phyloP scores from a whole-genome alignment of 2,888 invertebrate genomes.

The Panorpa germanica region DNA sequence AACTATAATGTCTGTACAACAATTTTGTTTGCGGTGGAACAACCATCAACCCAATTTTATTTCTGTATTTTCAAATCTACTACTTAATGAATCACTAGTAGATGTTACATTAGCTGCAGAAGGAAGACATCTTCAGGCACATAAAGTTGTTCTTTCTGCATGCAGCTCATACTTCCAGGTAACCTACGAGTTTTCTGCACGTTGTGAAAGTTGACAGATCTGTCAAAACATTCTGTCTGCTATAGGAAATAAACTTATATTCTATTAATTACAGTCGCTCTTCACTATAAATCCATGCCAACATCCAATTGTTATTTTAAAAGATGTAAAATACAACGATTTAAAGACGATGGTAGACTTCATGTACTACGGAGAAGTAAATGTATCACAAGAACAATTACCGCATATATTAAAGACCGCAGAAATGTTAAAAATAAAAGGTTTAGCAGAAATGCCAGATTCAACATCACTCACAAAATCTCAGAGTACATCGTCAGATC shows the following conservation, averaged over 20 bases:
- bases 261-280: constrained; percentile 39
- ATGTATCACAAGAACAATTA: constrained; percentile 74
- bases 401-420: constrained; percentile 66
- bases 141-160: constrained; percentile 76
- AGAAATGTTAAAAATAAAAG: constrained; percentile 73
- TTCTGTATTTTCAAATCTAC: constrained; percentile 66
- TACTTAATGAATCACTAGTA: constrained; percentile 67
- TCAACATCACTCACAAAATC: constrained; percentile 54
- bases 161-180: constrained; percentile 90
- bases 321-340: constrained; percentile 73
- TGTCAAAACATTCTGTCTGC: background rate
- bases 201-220: no score
- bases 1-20: constrained; percentile 43
- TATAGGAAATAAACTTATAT: constrained; percentile 3
- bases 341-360: constrained; percentile 78
- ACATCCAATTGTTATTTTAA: constrained; percentile 77
- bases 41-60: constrained; percentile 89
- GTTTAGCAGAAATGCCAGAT: constrained; percentile 71
- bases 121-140: constrained; percentile 71
- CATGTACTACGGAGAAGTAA: constrained; percentile 86
- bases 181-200: constrained; percentile 15
- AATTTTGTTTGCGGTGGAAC: constrained; percentile 76
- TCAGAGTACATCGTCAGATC: constrained; percentile 35
- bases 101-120: constrained; percentile 86
- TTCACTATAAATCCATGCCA: constrained; percentile 75